phyloP scores from a whole-genome alignment of 2,888 invertebrate genomes.

The Lasioglossum pauxillum region DNA sequence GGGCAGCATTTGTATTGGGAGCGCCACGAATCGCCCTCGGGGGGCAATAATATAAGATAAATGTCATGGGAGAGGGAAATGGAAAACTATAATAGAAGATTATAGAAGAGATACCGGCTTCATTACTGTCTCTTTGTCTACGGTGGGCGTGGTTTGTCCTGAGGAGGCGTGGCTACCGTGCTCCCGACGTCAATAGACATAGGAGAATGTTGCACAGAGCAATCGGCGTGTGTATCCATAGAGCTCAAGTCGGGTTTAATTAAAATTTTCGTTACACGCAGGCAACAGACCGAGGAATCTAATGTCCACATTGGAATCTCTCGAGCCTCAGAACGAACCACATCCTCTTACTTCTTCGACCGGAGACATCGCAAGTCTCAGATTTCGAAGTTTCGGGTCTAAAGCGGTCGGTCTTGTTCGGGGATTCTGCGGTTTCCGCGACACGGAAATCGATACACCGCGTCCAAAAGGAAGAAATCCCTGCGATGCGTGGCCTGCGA shows the following conservation, averaged over 20 bases:
- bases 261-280: neutral
- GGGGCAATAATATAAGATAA: neutral
- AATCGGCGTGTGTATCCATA: neutral
- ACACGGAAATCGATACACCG: slow-evolving; percentile 58
- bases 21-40: neutral
- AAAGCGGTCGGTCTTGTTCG: slow-evolving; percentile 42
- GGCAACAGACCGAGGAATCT: neutral
- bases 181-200: neutral
- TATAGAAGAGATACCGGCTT: neutral
- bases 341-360: slow-evolving; percentile 31
- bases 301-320: neutral
- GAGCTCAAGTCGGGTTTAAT: neutral
- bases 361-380: slow-evolving; percentile 34
- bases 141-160: neutral
- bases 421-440: slow-evolving; percentile 59
- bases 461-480: slow-evolving; percentile 54
- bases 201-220: neutral
- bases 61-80: neutral
- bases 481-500: slow-evolving; percentile 29
- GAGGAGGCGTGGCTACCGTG: neutral
- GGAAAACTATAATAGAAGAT: neutral
- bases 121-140: neutral
- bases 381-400: slow-evolving; percentile 51
- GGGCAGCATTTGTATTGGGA: neutral
- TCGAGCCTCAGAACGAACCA: neutral